These are phyloP conservation scores for Meloidogyne floridensis DNA, from an alignment of 1,140 invertebrate species.

Conservation along the genomic window DNA sequence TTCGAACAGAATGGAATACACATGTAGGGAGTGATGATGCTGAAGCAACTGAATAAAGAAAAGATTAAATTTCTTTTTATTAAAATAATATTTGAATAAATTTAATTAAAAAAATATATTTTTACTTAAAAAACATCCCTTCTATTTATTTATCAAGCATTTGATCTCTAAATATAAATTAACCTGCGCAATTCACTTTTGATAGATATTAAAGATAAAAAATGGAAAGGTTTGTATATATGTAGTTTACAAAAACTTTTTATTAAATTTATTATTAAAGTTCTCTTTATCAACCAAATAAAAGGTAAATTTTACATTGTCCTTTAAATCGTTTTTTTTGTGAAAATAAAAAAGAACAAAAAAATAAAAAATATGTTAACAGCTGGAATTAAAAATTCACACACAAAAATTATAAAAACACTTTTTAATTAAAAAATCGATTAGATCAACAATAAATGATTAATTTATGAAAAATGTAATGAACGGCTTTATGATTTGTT, in stretches of 20 bases:
- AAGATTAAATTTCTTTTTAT: not conserved
- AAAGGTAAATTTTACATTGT: too few relatives aligned
- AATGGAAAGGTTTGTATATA: not conserved
- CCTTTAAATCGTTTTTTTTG: too few relatives aligned
- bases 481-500: too few relatives aligned
- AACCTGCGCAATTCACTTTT: not conserved
- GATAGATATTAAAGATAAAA: not conserved
- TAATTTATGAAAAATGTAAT: too few relatives aligned
- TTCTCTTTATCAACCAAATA: too few relatives aligned
- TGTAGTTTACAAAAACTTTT: too few relatives aligned
- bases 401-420: too few relatives aligned
- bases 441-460: too few relatives aligned
- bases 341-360: not conserved
- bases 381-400: too few relatives aligned
- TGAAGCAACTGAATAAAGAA: slow-evolving; percentile 26
- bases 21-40: slow-evolving; percentile 21
- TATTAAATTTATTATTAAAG: too few relatives aligned
- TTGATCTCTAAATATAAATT: not conserved
- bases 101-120: not conserved
- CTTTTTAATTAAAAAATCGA: too few relatives aligned
- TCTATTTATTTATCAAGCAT: not conserved
- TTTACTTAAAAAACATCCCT: too few relatives aligned
- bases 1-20: slow-evolving; percentile 26
- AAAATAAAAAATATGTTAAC: not conserved
- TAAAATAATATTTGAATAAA: not conserved